A percentile compares a stretch with the other conserved stretches of the same genome.
phyloP scores from a whole-genome alignment of 2,113 vertebrate species.

The Cyprinodon tularosa region DNA sequence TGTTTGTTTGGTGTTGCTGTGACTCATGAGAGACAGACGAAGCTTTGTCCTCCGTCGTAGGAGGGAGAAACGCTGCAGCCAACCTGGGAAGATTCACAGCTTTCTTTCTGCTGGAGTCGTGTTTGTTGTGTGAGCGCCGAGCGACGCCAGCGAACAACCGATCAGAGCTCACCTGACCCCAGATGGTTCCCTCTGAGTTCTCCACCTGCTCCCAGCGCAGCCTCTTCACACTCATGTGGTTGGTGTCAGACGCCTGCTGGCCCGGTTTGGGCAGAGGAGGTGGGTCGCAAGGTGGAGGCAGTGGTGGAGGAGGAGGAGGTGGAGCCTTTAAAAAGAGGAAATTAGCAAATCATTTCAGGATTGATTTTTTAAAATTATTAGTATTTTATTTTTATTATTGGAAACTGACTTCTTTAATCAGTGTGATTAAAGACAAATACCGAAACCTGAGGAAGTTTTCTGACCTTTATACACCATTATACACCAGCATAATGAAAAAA shows the following conservation, averaged over 20 bases:
- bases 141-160: background rate
- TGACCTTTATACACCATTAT: too few species aligned
- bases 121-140: background rate
- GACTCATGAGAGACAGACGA: slow-evolving; percentile 58
- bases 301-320: slow-evolving; percentile 79
- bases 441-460: too few species aligned
- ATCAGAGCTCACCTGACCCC: slow-evolving; percentile 88
- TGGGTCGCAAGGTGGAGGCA: slow-evolving; percentile 80
- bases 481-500: too few species aligned
- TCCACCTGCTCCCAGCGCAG: slow-evolving; percentile 99
- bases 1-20: slow-evolving; percentile 9
- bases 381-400: too few species aligned
- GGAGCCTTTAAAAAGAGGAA: slow-evolving; percentile 51
- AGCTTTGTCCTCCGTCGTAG: slow-evolving; percentile 37
- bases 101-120: background rate
- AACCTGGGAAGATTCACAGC: slow-evolving; percentile 43
- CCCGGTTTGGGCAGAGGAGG: slow-evolving; percentile 76
- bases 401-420: too few species aligned
- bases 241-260: slow-evolving; percentile 84
- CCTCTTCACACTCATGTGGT: slow-evolving; percentile 97
- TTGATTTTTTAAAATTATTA: too few species aligned
- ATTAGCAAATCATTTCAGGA: background rate
- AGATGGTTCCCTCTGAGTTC: slow-evolving; percentile 97
- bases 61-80: slow-evolving; percentile 48
- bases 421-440: too few species aligned